A percentile compares a stretch with the other conserved stretches of the same genome.
phyloP scores from a whole-genome alignment of 2,888 invertebrate species.

The Strigamia maritima region DNA sequence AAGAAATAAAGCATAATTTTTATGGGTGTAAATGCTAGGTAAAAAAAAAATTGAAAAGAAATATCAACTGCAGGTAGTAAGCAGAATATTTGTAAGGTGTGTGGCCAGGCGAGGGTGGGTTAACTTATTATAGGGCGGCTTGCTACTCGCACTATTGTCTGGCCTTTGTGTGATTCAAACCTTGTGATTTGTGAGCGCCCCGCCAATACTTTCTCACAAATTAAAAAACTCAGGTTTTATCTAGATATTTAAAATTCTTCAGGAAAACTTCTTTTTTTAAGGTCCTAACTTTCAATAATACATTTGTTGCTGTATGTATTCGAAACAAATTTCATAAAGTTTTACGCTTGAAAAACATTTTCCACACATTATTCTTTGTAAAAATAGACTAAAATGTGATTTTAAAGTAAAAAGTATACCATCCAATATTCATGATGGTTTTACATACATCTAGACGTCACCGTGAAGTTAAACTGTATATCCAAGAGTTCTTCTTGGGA shows the following conservation, averaged over 20 bases:
- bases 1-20: slow-evolving; percentile 22
- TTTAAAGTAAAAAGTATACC: slow-evolving; percentile 19
- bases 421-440: neutral
- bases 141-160: slow-evolving; percentile 23
- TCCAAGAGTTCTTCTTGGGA: slow-evolving; percentile 24
- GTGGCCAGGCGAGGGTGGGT: slow-evolving; percentile 21
- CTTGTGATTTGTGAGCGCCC: slow-evolving; percentile 28
- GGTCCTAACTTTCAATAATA: neutral
- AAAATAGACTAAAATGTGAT: neutral
- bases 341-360: too few species aligned
- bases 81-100: slow-evolving; percentile 27
- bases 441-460: neutral
- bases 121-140: slow-evolving; percentile 28
- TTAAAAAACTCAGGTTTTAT: slow-evolving; percentile 17
- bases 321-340: too few species aligned
- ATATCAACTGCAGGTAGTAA: neutral
- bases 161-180: slow-evolving; percentile 1
- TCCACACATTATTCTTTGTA: neutral
- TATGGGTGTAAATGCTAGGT: neutral
- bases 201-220: slow-evolving; percentile 25
- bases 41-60: slow-evolving; percentile 21
- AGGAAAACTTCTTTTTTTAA: neutral
- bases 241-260: neutral
- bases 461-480: neutral
- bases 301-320: too few species aligned